Base-by-base conservation (phyloP, 1,140 invertebrate species). In the Atta texana region DNA sequence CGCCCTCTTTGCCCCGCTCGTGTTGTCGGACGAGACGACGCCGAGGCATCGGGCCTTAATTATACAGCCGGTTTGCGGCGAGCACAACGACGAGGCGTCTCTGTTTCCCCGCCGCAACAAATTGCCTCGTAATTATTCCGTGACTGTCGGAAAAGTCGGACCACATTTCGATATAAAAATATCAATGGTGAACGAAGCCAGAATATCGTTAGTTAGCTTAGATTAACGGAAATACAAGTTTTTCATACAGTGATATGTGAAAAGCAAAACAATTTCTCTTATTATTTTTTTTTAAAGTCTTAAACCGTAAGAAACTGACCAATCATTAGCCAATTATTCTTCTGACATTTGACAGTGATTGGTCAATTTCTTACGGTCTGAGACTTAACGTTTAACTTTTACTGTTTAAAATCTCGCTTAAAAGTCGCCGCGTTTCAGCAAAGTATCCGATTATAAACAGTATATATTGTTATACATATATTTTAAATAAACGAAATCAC, bases 1-100 rank as follows among this genome's bases (percentile, higher is more conserved):
- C 68, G 24, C 34, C 66, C 78, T 64, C 51, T 34, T 81, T 28
- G 78, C 66, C 34, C n/a, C 77, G 89, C 68, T 44, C 64, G 21
- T 28, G 51, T 44, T 44, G 64, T 59, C 78, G 66, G 53, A 44
- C 78, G 66, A 81, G 78, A 81, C 78, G 77, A 82, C 53, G 53
- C 21, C 51, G 31, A 44, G 80, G 80, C 87, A 84, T 91, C 90
- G 88, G 87, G 89, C 88, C 92, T 93, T 93, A 93, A 93, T 93
- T 93, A 93, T 92, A 93, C 91, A 91, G 92, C 91, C 90, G 90
- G 91, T 92, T 93, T 93, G 92, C 88, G 91, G 91, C 86, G 78
- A 84, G 59, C 76, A 55, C 64, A 61, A 16, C 49, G 34, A 44
- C 49, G 51, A 57, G 34, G 49, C 66, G 59, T 87, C 81, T 85